phyloP scores from a whole-genome alignment of 2,888 invertebrate genomes.

The Xestia sexstrigata region DNA sequence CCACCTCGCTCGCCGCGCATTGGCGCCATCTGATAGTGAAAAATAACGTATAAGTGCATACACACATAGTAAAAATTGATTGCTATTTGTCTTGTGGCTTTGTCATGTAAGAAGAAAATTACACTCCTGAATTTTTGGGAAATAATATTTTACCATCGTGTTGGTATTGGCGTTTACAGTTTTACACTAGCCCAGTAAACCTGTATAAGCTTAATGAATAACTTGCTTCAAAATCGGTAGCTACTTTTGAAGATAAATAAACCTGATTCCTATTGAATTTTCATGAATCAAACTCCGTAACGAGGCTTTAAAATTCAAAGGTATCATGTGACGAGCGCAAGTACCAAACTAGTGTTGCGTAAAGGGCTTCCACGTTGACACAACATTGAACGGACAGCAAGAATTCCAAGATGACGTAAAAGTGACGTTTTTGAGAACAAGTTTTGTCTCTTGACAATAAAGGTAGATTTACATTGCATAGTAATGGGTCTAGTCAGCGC shows the following conservation, averaged over 20 bases:
- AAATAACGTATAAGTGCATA: constrained; percentile 22
- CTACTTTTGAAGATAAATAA: constrained; percentile 5
- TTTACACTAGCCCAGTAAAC: background rate
- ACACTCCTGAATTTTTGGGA: background rate
- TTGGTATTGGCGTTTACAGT: background rate
- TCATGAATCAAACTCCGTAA: constrained; percentile 29
- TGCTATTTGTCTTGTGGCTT: background rate
- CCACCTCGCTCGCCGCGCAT: constrained; percentile 89
- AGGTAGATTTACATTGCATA: constrained; percentile 12
- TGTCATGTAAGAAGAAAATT: background rate
- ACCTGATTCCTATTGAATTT: constrained; percentile 28
- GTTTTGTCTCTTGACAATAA: constrained; percentile 8
- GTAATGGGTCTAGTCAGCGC: background rate
- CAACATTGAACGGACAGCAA: constrained; percentile 25
- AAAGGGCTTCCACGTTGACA: constrained; percentile 44
- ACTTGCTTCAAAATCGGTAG: background rate
- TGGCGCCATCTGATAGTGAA: constrained; percentile 84
- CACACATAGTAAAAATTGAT: background rate
- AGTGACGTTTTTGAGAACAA: constrained; percentile 30
- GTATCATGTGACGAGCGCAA: constrained; percentile 35
- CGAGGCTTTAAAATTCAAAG: constrained; percentile 26
- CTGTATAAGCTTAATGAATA: background rate
- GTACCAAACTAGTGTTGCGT: constrained; percentile 37
- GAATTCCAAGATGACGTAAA: constrained; percentile 38
- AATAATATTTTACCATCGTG: background rate